Evolutionary conservation across 2,888 invertebrate species (phyloP).

Genomic region (Dryadula phaetusa): DNA sequence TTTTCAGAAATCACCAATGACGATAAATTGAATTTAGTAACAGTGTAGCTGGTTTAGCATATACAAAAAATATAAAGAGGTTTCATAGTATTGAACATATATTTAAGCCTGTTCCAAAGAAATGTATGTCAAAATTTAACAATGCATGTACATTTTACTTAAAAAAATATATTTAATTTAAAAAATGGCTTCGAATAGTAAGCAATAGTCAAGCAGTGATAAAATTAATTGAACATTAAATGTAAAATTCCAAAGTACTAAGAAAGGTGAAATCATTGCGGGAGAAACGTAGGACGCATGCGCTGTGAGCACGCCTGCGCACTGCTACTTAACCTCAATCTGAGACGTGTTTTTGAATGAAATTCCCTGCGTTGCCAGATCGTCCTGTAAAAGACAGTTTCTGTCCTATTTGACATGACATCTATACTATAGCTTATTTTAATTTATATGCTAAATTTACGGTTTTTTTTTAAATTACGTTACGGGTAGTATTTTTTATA

Average conservation of each 20-base stretch:
- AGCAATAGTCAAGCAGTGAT: conserved; percentile 14
- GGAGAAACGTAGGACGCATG: conserved; percentile 61
- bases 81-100: no score
- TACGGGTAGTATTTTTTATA: no score
- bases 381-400: conserved; percentile 24
- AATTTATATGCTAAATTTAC: background rate
- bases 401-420: background rate
- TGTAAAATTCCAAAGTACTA: conserved; percentile 47
- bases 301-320: conserved; percentile 74
- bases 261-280: conserved; percentile 80
- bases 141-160: background rate
- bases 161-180: background rate
- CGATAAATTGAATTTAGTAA: no score
- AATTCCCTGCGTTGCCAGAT: conserved; percentile 53
- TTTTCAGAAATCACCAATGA: background rate
- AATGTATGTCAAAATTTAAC: no score
- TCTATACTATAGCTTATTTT: background rate
- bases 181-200: background rate
- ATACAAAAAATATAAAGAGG: no score
- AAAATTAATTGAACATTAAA: conserved; percentile 37
- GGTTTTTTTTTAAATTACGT: background rate
- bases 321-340: conserved; percentile 78
- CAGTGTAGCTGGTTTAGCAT: no score
- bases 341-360: conserved; percentile 82
- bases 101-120: no score